Conservation (phyloP, 2,113 vertebrate species). For the Pavo muticus region DNA sequence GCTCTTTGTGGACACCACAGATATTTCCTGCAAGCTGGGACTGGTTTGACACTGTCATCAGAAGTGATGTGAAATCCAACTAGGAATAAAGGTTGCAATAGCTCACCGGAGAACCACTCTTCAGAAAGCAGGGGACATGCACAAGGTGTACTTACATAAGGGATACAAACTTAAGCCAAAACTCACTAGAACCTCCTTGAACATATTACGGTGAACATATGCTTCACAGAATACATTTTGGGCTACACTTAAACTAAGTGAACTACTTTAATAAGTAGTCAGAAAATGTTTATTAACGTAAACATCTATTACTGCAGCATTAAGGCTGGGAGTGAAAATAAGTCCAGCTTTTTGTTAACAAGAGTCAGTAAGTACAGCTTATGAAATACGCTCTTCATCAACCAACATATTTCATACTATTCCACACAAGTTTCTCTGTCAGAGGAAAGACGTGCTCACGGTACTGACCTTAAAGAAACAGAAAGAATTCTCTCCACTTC, state of each 20-base stretch:
- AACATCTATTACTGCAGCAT: not conserved
- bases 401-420: not conserved
- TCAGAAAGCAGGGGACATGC: not conserved
- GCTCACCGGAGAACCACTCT: not conserved
- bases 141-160: not conserved
- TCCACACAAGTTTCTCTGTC: not conserved
- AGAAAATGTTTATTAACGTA: not conserved
- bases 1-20: not conserved
- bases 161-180: not conserved
- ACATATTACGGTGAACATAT: not conserved
- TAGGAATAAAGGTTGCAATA: not conserved
- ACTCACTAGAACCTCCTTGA: not conserved
- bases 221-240: not conserved
- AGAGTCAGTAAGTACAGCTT: not conserved
- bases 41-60: not conserved
- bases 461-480: slow-evolving; percentile 89
- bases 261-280: not conserved
- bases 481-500: slow-evolving; percentile 92
- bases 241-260: not conserved
- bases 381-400: not conserved
- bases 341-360: not conserved
- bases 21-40: not conserved
- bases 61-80: not conserved
- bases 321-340: not conserved
- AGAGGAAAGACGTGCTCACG: not conserved